A percentile compares a stretch with the other conserved stretches of the same genome.
Evolutionary conservation across 2,113 vertebrate species (phyloP).

Genomic region (Xiphias gladius): DNA sequence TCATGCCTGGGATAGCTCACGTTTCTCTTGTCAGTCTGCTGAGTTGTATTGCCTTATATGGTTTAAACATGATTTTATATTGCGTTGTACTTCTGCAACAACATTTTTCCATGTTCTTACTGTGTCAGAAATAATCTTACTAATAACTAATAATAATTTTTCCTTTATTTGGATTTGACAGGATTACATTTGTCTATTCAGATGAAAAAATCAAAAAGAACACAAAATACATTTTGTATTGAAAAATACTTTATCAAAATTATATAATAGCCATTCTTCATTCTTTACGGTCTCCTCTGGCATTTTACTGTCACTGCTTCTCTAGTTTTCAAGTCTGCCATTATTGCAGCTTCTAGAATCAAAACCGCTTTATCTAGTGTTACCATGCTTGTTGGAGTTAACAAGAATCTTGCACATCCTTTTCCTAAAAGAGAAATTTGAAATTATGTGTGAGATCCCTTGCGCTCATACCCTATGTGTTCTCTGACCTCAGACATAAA

Average conservation of each 20-base stretch:
- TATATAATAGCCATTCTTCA: neutral
- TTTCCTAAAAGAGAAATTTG: neutral
- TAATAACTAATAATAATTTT: neutral
- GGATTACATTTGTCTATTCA: neutral
- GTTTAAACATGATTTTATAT: neutral
- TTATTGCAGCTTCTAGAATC: neutral
- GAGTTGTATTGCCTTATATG: neutral
- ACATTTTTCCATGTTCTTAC: neutral
- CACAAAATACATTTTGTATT: neutral
- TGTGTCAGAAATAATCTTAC: neutral
- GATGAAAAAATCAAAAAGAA: neutral
- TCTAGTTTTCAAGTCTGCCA: neutral
- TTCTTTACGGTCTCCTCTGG: neutral
- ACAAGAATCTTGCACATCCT: neutral
- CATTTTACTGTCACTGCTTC: neutral
- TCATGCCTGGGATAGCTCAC: neutral
- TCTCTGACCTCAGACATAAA: slow-evolving; percentile 27
- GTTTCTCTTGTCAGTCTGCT: neutral
- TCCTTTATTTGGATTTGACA: neutral
- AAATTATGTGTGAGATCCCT: slow-evolving; percentile 14
- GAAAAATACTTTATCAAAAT: neutral
- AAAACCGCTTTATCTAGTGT: neutral
- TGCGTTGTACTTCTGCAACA: neutral
- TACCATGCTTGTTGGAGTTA: neutral
- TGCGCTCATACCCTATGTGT: slow-evolving; percentile 19